Conservation (phyloP, 2,888 invertebrate species). For the Lacanobia wlatinum region DNA sequence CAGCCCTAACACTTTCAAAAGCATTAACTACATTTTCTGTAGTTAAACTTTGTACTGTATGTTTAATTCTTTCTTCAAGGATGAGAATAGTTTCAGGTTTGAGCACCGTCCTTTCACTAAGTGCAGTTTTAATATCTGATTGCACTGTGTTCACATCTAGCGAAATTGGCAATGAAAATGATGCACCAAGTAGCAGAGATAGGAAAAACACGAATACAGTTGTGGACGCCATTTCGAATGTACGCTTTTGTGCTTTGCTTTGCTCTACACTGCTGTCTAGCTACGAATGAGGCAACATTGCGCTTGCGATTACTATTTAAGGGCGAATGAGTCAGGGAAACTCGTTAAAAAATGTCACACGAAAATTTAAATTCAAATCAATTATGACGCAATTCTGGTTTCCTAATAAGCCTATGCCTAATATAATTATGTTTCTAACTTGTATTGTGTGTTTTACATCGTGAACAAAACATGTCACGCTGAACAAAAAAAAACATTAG, state of each 20-base stretch:
- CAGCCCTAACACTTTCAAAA: neutral
- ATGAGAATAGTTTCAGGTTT: neutral
- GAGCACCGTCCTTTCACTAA: neutral
- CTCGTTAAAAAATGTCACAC: no score
- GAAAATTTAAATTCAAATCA: neutral
- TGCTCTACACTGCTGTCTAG: no score
- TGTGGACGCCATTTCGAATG: slow-evolving; percentile 5
- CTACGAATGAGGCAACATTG: neutral
- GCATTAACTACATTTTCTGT: neutral
- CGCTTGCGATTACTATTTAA: no score
- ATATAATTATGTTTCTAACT: no score
- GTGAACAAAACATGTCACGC: no score
- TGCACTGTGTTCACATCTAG: neutral
- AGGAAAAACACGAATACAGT: neutral
- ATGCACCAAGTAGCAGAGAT: neutral
- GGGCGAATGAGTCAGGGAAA: no score
- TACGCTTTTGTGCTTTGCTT: neutral
- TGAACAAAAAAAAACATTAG: no score
- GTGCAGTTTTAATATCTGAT: neutral
- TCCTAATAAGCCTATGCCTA: neutral
- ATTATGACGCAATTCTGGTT: neutral
- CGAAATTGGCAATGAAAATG: slow-evolving; percentile 17
- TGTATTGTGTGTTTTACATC: no score
- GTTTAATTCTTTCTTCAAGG: neutral
- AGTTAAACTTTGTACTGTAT: neutral